Evolutionary conservation across 2,797 vertebrate species (phyloP).

Genomic region (Sebastolobus alascanus): DNA sequence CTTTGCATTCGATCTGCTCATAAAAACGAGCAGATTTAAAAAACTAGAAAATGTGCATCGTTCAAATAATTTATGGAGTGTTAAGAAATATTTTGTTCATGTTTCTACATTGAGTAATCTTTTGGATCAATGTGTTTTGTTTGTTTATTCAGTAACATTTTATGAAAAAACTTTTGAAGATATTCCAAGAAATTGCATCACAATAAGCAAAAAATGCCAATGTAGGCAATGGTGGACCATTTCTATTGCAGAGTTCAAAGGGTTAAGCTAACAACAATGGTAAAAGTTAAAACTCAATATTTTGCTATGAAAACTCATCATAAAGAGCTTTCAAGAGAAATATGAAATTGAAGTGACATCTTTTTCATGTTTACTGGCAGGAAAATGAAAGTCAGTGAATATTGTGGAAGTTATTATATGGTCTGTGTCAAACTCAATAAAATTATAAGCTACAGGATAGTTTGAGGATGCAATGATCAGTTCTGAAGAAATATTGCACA

Average conservation of each 20-base stretch:
- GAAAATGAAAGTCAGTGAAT: neutral
- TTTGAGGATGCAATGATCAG: neutral
- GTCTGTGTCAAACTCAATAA: neutral
- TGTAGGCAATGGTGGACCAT: too few species aligned
- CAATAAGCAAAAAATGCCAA: too few species aligned
- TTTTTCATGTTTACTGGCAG: neutral
- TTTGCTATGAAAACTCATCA: neutral
- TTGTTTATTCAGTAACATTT: too few species aligned
- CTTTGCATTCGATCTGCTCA: too few species aligned
- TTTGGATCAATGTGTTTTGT: too few species aligned
- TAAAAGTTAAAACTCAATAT: neutral
- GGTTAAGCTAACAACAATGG: fast-evolving
- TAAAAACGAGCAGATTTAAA: too few species aligned
- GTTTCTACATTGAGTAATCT: too few species aligned
- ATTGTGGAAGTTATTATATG: conserved; percentile 2
- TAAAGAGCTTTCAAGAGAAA: neutral
- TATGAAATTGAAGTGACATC: neutral
- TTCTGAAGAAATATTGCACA: conserved; percentile 20
- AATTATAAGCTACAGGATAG: neutral
- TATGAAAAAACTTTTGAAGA: too few species aligned
- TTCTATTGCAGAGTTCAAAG: fast-evolving
- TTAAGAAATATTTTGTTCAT: too few species aligned
- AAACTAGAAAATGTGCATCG: too few species aligned
- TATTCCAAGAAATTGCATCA: too few species aligned
- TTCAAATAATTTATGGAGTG: too few species aligned